These are phyloP conservation scores for Dallia pectoralis DNA, from an alignment of 2,797 vertebrate genomes.

Conservation along the genomic window DNA sequence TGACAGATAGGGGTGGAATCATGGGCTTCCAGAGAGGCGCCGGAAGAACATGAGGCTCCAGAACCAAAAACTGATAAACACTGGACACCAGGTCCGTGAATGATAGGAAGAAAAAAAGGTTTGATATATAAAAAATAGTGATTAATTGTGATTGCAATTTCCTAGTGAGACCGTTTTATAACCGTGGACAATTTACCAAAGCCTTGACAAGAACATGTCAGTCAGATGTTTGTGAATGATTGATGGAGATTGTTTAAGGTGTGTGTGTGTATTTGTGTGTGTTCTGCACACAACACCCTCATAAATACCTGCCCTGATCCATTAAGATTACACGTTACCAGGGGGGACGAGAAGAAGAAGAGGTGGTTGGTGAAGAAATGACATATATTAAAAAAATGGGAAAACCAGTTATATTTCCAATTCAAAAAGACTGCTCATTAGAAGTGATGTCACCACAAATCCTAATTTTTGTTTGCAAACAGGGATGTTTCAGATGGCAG, in stretches of 20 bases:
- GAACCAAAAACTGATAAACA: conserved; percentile 40
- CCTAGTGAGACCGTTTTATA: no score
- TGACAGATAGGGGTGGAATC: conserved; percentile 37
- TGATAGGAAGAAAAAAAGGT: conserved; percentile 8
- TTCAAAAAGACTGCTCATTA: no score
- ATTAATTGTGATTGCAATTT: no score
- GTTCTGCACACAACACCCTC: conserved; percentile 24
- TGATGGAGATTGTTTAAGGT: no score
- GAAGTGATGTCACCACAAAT: no score
- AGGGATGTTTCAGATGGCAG: no score
- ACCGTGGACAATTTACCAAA: no score
- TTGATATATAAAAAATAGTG: no score
- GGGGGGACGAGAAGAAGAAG: conserved; percentile 31
- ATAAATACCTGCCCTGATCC: conserved; percentile 55
- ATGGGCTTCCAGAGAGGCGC: conserved; percentile 67
- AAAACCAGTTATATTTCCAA: no score
- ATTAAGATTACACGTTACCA: conserved; percentile 47
- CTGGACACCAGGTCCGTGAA: conserved; percentile 30
- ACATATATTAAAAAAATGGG: conserved; percentile 28
- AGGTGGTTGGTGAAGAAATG: conserved; percentile 32
- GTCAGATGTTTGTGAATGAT: no score
- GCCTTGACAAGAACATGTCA: no score
- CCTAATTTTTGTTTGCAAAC: no score
- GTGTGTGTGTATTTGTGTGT: neutral
- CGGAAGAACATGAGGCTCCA: conserved; percentile 54